Evolutionary conservation across 2,888 invertebrate species (phyloP), one percentile per base, ranked within the genome.

Genomic region (Peribatodes rhomboidaria): DNA sequence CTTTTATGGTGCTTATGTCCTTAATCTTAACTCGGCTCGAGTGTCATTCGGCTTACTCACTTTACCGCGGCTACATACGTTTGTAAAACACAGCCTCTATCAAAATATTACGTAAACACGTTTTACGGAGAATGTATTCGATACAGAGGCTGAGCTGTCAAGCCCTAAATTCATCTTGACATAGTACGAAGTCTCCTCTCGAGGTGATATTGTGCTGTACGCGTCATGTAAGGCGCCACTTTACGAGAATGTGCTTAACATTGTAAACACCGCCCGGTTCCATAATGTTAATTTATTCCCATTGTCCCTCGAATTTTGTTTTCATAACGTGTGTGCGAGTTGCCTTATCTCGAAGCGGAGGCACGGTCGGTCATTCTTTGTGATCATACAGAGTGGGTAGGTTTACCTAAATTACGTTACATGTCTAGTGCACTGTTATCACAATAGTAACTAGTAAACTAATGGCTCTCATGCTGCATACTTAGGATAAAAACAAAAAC

Each of bases 221-320:
- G 39, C 14, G 50, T 9, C 46, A 39, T 53, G 50, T 50, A 49
- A 55, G 55, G 42, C 56, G 65, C 50, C 52, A 14, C 46, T 46
- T 60, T 56, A 60, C 52, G 55, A 46, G 54, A 67, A 70, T 72
- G 65, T 59, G 68, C 65, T 72, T 53, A 61, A 61, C 70, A 66
- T 60, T 66, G 69, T 69, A 76, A 74, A 76, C 75, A 72, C 58
- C 62, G 63, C 65, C 69, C 68, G 69, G 67, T 70, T 74, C 73
- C 73, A 70, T 72, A 67, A 67, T 53, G 68, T 72, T 79, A 76
- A 78, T 78, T 73, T 76, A 75, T 77, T 69, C 74, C 69, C 64
- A 79, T 83, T 80, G 77, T 79, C 66, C 76, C 72, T 57, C 58
- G 72, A 71, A 77, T 76, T 79, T 79, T 75, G 72, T 80, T 77